phyloP scores from a whole-genome alignment of 1,140 invertebrate genomes.

The Thaumetopoea pityocampa region DNA sequence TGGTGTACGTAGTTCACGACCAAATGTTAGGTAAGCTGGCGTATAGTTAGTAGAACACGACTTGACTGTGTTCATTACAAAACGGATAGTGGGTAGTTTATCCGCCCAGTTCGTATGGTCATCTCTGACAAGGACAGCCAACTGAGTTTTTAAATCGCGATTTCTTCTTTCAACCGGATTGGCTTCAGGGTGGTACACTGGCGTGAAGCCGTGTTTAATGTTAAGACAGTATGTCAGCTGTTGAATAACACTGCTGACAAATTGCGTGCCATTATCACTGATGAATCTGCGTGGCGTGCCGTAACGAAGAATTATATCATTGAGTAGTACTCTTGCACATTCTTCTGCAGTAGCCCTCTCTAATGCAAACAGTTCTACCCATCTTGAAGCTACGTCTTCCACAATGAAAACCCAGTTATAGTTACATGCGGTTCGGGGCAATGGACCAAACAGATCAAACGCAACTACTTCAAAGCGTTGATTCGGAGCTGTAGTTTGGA shows the following conservation, averaged over 20 bases:
- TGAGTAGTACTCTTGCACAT: neutral
- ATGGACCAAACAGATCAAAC: conserved; percentile 9
- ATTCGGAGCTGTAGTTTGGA: conserved; percentile 4
- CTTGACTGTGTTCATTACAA: conserved; percentile 16
- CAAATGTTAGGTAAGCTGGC: conserved; percentile 21
- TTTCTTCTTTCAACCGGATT: conserved; percentile 4
- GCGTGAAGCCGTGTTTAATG: conserved; percentile 38
- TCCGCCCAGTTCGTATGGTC: conserved; percentile 12
- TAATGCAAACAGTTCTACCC: conserved; percentile 8
- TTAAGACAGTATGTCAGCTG: conserved; percentile 13
- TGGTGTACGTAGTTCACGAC: conserved; percentile 9
- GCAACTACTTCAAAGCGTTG: conserved; percentile 3
- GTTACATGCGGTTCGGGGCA: neutral
- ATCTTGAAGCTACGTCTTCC: conserved; percentile 5
- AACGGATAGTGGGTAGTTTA: conserved; percentile 17
- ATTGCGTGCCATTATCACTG: conserved; percentile 10
- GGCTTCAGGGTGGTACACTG: conserved; percentile 24
- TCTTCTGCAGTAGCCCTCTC: neutral
- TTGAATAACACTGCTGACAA: conserved; percentile 10
- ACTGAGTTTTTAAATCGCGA: conserved; percentile 20
- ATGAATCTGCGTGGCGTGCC: conserved; percentile 3
- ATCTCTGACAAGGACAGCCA: conserved; percentile 12
- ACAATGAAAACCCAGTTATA: conserved; percentile 8
- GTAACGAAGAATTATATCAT: conserved; percentile 8
- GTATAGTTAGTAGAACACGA: conserved; percentile 5